Percentiles rank a stretch among this genome's conserved stretches.
phyloP scores from a whole-genome alignment of 2,113 vertebrate genomes.

The Chelonoidis abingdonii region DNA sequence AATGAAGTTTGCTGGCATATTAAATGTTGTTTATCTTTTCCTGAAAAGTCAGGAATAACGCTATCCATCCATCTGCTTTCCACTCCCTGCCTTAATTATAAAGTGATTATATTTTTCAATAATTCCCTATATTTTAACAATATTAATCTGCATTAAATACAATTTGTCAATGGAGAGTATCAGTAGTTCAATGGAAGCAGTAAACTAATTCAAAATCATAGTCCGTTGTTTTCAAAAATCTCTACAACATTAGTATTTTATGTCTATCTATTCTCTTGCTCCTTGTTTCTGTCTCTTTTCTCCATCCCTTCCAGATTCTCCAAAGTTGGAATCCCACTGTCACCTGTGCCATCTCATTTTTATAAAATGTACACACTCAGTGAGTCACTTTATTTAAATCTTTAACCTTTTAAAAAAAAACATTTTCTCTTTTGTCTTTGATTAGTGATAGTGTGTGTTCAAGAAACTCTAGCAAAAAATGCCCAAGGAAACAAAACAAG shows the following conservation, averaged over 20 bases:
- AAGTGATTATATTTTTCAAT: neutral
- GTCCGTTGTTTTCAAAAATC: neutral
- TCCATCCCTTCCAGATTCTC: neutral
- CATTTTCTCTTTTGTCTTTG: neutral
- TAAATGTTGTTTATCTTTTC: neutral
- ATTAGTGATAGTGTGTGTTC: constrained; percentile 13
- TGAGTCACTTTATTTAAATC: neutral
- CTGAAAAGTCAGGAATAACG: neutral
- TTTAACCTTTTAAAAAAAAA: neutral
- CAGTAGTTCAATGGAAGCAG: neutral
- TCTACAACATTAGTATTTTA: neutral
- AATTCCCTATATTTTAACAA: neutral
- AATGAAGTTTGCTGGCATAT: neutral
- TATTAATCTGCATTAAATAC: neutral
- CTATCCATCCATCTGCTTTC: neutral
- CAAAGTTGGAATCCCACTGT: neutral
- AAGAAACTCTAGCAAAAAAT: neutral
- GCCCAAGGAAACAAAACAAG: too few species aligned
- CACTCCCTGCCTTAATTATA: neutral
- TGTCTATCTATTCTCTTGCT: neutral
- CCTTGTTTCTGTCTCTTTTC: neutral
- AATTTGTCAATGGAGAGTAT: neutral
- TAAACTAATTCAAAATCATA: neutral
- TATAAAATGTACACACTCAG: neutral
- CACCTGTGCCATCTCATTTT: neutral